Evolutionary conservation across 1,140 invertebrate species (phyloP).

Genomic region (Paraescarpia echinospica): DNA sequence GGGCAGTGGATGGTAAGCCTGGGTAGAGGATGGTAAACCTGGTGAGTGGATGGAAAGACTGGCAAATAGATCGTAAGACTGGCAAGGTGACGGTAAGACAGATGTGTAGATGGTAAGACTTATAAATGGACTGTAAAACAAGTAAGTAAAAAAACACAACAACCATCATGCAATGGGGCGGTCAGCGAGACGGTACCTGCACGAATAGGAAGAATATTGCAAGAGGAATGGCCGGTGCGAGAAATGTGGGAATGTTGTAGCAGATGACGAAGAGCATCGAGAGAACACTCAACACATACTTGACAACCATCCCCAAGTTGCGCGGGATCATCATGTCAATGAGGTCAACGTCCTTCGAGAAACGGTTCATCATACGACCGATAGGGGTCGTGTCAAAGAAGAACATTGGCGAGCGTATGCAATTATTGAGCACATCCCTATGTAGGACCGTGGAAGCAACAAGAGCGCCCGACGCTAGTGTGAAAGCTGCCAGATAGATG

Average conservation of each 20-base stretch:
- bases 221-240: slow-evolving; percentile 17
- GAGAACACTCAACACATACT: slow-evolving; percentile 16
- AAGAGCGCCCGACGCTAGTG: slow-evolving; percentile 23
- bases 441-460: slow-evolving; percentile 27
- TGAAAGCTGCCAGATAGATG: slow-evolving; percentile 21
- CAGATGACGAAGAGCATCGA: slow-evolving; percentile 28
- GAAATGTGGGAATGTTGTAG: slow-evolving; percentile 23
- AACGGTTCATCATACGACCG: slow-evolving; percentile 69
- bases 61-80: background rate
- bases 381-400: slow-evolving; percentile 69
- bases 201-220: slow-evolving; percentile 20
- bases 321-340: slow-evolving; percentile 59
- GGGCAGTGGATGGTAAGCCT: background rate
- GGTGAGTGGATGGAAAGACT: background rate
- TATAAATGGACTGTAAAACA: background rate
- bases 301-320: slow-evolving; percentile 8
- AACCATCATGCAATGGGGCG: background rate
- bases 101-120: background rate
- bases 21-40: background rate
- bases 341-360: slow-evolving; percentile 61
- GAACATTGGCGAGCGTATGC: slow-evolving; percentile 68
- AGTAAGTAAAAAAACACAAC: background rate
- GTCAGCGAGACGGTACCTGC: slow-evolving; percentile 18
- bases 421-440: slow-evolving; percentile 45
- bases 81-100: background rate